Evolutionary conservation across 2,113 vertebrate species (phyloP).

Genomic region (Bufo gargarizans): DNA sequence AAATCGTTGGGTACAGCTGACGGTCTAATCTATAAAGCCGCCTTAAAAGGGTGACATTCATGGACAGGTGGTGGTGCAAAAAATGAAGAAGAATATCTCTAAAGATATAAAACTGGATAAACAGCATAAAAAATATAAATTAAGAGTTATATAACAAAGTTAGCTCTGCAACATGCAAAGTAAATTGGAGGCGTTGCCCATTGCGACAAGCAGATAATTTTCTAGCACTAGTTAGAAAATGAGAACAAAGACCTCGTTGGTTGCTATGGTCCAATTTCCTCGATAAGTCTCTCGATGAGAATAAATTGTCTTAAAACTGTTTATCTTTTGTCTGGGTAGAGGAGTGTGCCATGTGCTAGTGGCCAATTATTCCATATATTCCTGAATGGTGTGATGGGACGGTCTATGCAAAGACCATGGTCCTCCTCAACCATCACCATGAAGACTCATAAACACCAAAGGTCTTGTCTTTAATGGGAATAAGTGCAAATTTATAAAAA

Average conservation of each 20-base stretch:
- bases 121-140: no score
- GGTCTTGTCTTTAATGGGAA: background rate
- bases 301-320: slow-evolving; percentile 1
- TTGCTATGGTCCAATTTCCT: slow-evolving; percentile 1
- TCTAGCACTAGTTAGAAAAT: background rate
- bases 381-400: background rate
- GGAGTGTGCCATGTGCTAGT: background rate
- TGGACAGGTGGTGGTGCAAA: no score
- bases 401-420: background rate
- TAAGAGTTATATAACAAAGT: background rate
- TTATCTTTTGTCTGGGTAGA: background rate
- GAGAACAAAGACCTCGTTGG: background rate
- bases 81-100: no score
- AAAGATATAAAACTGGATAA: no score
- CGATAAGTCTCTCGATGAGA: background rate
- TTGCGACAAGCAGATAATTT: background rate
- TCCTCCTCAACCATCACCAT: background rate
- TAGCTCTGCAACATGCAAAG: background rate
- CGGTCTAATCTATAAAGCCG: no score
- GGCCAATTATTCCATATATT: background rate
- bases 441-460: background rate
- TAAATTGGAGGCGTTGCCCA: background rate
- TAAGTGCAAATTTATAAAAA: no score
- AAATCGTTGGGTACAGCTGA: no score
- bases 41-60: no score